Evolutionary conservation across 2,797 vertebrate genomes (phyloP), one percentile per base, ranked within the genome.

Genomic region (Benthosema pterotum): DNA sequence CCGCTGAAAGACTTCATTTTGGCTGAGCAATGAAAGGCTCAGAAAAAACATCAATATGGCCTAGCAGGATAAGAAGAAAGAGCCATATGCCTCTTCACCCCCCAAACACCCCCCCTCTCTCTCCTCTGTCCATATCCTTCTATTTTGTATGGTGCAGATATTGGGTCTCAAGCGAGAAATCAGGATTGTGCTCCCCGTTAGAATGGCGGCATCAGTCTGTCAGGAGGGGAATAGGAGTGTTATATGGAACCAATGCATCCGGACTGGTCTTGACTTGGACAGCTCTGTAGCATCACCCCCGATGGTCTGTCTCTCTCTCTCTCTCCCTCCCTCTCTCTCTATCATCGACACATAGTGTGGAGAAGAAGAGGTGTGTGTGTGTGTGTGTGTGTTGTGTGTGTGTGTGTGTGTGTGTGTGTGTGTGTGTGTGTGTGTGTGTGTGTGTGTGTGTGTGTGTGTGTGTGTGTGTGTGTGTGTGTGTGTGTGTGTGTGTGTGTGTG

Each of bases 241-340:
- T 91, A 91, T 84, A 90, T 42, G 87, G 89, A 90, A 91, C 89
- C 88, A 88, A 91, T 90, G 89, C 86, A 88, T 89, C 88, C 17
- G 4, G 84, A 86, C 84, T 83, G 65, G 76, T 77, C 70, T n/a
- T n/a, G n/a, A n/a, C n/a, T n/a, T 69, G 84, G 80, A 87, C 83
- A 70, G 77, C 81, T 84, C 82, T 77, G 87, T 88, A 89, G 88
- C 79, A 67, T 66, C 70, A 71, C 32, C 32, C 32, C 32, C 9
- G 32, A 38, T 38, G 3, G 32, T 73, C 62, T 47, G 71, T 52
- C 63, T 70, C 56, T 46, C 79, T 52, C 6, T 62, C 32, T 50
- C 50, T 59, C 59, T 55, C 18, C 49, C 42, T 79, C 68, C 65
- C 57, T 57, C 18, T 47, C 52, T 16, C 50, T 46, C 22, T 75